These are phyloP conservation scores for Drosophila fuyamai DNA, from an alignment of 1,140 invertebrate species.

Conservation along the genomic window DNA sequence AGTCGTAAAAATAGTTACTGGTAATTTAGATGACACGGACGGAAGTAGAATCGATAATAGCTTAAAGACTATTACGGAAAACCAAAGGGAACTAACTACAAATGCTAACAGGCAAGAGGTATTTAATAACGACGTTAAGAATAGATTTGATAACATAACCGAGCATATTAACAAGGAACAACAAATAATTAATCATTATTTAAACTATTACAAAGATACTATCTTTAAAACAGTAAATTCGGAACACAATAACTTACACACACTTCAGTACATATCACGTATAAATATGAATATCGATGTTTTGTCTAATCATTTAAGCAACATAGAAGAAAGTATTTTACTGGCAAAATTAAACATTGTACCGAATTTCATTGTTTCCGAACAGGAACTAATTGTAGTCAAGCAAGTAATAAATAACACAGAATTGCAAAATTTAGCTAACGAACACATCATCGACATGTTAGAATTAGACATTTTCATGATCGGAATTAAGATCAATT, in stretches of 20 bases:
- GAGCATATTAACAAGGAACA: constrained; percentile 6
- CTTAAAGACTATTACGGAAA: neutral
- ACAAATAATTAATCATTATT: neutral
- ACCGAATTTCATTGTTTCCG: neutral
- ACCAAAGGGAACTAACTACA: neutral
- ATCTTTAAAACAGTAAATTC: neutral
- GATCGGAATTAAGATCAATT: no score
- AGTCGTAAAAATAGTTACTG: constrained; percentile 1
- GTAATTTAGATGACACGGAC: neutral
- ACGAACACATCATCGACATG: neutral
- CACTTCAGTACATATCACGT: neutral
- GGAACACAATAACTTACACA: neutral
- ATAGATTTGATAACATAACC: constrained; percentile 7
- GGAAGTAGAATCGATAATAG: neutral
- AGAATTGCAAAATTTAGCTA: neutral
- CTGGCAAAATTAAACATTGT: constrained; percentile 2
- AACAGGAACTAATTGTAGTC: neutral
- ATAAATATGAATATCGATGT: neutral
- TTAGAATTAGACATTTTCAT: neutral
- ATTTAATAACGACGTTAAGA: constrained; percentile 9
- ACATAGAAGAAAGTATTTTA: constrained; percentile 1
- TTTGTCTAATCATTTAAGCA: neutral
- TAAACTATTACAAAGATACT: neutral
- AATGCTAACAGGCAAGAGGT: neutral
- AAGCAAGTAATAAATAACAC: neutral